Conservation (phyloP, 2,888 invertebrate species). For the Perizoma flavofasciatum region DNA sequence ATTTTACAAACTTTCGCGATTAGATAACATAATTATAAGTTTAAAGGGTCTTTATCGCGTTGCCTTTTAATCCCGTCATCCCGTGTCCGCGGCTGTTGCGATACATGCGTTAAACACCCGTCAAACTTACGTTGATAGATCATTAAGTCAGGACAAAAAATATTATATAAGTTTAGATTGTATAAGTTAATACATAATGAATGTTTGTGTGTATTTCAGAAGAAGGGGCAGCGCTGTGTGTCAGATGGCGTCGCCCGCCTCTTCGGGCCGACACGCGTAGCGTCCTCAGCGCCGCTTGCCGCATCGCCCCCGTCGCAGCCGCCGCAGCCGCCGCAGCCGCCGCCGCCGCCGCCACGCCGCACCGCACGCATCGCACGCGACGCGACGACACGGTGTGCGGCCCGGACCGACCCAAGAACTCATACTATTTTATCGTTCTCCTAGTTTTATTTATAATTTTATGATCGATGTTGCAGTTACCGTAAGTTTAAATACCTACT, state of each 20-base stretch:
- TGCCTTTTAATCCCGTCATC: too few relatives aligned
- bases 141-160: too few relatives aligned
- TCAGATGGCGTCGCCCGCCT: constrained; percentile 14
- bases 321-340: constrained; percentile 35
- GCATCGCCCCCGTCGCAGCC: constrained; percentile 40
- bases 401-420: constrained; percentile 28
- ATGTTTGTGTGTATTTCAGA: too few relatives aligned
- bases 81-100: too few relatives aligned
- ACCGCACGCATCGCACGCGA: constrained; percentile 37
- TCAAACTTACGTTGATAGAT: too few relatives aligned
- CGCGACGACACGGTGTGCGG: constrained; percentile 18
- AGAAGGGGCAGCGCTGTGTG: too few relatives aligned
- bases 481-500: constrained; percentile 71
- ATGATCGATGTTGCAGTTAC: constrained; percentile 75
- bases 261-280: background rate
- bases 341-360: constrained; percentile 39
- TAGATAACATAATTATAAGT: too few relatives aligned
- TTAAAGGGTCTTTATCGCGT: too few relatives aligned
- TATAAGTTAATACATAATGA: too few relatives aligned
- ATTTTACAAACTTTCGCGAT: too few relatives aligned
- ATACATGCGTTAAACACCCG: too few relatives aligned
- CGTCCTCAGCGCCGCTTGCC: background rate
- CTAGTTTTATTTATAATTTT: constrained; percentile 34
- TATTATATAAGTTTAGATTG: too few relatives aligned
- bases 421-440: constrained; percentile 19